These are phyloP conservation scores for Dinomys branickii DNA, from an alignment of 2,113 vertebrate genomes.

Conservation along the genomic window DNA sequence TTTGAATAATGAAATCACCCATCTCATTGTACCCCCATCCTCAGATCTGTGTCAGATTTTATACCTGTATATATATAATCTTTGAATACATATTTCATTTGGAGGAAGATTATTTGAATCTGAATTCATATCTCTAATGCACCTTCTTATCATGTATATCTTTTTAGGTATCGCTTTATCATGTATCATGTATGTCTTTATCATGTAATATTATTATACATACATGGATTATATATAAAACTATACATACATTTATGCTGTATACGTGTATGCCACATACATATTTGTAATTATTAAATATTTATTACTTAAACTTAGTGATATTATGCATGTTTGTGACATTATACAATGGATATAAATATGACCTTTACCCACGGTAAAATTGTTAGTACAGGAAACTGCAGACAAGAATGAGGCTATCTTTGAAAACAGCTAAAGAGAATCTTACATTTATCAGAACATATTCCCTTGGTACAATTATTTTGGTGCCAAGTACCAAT, in stretches of 20 bases:
- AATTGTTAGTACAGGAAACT: background rate
- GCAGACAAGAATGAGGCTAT: background rate
- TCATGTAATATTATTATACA: background rate
- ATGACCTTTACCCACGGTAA: background rate
- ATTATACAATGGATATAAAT: background rate
- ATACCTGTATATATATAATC: background rate
- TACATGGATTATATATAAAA: too few relatives aligned
- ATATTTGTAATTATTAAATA: background rate
- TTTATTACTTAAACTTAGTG: background rate
- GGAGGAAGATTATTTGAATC: background rate
- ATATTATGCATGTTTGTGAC: background rate
- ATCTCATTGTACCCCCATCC: background rate
- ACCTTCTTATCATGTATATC: background rate
- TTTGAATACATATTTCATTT: background rate
- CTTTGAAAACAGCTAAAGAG: background rate
- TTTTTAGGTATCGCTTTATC: background rate
- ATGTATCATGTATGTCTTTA: background rate
- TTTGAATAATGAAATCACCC: background rate
- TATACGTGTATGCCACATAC: background rate
- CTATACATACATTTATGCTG: background rate
- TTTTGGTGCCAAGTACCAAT: background rate
- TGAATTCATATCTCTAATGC: background rate
- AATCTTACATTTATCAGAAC: background rate
- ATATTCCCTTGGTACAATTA: background rate
- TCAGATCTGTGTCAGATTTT: background rate